These are phyloP conservation scores for Globicephala melas DNA, from an alignment of 2,113 vertebrate species.

Conservation along the genomic window DNA sequence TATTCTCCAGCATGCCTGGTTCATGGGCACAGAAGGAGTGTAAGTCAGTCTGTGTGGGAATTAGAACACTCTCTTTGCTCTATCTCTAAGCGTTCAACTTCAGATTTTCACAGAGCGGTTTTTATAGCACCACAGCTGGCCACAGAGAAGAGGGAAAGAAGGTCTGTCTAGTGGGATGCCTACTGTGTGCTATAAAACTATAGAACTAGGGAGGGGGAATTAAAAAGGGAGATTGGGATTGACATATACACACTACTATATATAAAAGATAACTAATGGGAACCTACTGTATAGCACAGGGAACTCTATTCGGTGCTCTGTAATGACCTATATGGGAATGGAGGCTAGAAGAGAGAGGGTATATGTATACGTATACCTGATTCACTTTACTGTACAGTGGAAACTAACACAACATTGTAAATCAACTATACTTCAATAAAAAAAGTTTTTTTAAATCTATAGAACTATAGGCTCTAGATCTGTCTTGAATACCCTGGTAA, in stretches of 20 bases:
- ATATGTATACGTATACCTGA: too few relatives aligned
- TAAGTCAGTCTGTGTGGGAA: not conserved
- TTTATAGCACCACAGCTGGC: not conserved
- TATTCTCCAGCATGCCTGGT: not conserved
- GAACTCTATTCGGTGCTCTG: too few relatives aligned
- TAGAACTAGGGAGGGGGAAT: not conserved
- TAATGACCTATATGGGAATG: too few relatives aligned
- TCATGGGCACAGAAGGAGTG: not conserved
- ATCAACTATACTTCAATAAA: too few relatives aligned
- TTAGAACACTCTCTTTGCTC: not conserved
- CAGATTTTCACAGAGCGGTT: not conserved
- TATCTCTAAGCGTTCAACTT: not conserved
- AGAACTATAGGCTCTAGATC: not conserved
- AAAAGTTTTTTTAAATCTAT: not conserved
- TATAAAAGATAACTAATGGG: too few relatives aligned
- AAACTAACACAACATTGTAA: too few relatives aligned
- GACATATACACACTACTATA: too few relatives aligned
- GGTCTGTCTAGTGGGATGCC: too few relatives aligned
- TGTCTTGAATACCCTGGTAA: not conserved
- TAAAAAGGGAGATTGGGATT: too few relatives aligned
- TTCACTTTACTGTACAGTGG: too few relatives aligned
- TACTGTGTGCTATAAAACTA: not conserved
- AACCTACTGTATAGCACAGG: too few relatives aligned
- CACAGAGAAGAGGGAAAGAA: not conserved
- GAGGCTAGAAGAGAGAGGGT: too few relatives aligned